Evolutionary conservation across 2,888 invertebrate species (phyloP), one percentile per base, ranked within the genome.

Genomic region (Falcaria lacertinaria): DNA sequence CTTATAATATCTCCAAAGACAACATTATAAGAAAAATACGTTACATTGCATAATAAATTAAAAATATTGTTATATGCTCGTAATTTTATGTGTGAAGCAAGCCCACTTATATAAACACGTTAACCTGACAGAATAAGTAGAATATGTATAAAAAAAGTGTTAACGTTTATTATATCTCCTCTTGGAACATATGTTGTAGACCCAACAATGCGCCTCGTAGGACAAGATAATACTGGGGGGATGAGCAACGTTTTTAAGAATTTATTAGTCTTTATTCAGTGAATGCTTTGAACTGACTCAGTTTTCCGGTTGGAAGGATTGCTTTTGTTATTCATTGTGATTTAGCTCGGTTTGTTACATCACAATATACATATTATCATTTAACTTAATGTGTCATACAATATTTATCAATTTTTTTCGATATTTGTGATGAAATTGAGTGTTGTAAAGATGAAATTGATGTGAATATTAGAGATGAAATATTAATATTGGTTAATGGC

Each of bases 41-140:
- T n/a, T n/a, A n/a, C n/a, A n/a, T n/a, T n/a, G n/a, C n/a, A n/a
- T n/a, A n/a, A n/a, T n/a, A n/a, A n/a, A n/a, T n/a, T n/a, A n/a
- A n/a, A n/a, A n/a, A n/a, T 13, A 35, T 17, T 35, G 13, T 17
- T 13, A n/a, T 43, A 48, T 46, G 43, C 22, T 17, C 15, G 45
- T 44, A 44, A 52, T 47, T 44, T 39, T 45, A 43, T 45, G 45
- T 52, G 48, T 53, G 55, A 54, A 47, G 43, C 45, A 43, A 49
- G 37, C 52, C 43, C 39, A 45, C 48, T 48, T 57, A 57, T 54
- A 62, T 58, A 60, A 53, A 57, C 51, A 60, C 51, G 60, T n/a
- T n/a, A n/a, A 51, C 49, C 53, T 42, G 55, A 55, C 54, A 52
- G 47, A 50, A 45, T 54, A 58, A 54, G 55, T 47, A 56, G 44